phyloP scores from a whole-genome alignment of 2,888 invertebrate genomes.

The Drosophila paranaensis region DNA sequence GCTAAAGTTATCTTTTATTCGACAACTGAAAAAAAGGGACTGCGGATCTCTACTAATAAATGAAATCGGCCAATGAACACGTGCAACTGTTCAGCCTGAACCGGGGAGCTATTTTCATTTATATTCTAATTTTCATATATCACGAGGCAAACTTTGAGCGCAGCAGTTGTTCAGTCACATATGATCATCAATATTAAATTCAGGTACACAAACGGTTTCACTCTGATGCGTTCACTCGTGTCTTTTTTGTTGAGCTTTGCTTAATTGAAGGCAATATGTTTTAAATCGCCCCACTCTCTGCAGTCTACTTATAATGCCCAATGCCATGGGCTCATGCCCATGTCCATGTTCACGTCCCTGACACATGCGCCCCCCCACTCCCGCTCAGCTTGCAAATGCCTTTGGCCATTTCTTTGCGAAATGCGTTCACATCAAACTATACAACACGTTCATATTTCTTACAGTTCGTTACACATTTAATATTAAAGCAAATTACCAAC shows the following conservation, averaged over 20 bases:
- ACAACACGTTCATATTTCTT: constrained; percentile 77
- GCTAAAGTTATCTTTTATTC: neutral
- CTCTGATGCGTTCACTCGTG: neutral
- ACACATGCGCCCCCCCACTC: neutral
- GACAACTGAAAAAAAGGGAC: too few relatives aligned
- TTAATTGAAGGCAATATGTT: constrained; percentile 35
- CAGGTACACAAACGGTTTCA: neutral
- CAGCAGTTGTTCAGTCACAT: neutral
- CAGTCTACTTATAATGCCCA: constrained; percentile 41
- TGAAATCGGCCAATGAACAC: neutral
- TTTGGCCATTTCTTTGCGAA: constrained; percentile 34
- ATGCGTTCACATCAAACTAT: constrained; percentile 75
- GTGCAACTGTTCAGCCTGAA: neutral
- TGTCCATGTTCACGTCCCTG: constrained; percentile 37
- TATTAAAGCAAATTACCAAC: constrained; percentile 78
- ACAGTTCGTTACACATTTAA: constrained; percentile 79
- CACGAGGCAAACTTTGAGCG: neutral
- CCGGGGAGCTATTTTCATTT: neutral
- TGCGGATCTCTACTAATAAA: too few relatives aligned
- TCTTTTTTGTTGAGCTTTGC: neutral
- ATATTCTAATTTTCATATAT: neutral
- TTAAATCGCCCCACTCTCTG: constrained; percentile 38
- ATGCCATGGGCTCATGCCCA: constrained; percentile 54
- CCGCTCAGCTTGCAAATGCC: neutral
- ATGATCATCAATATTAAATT: neutral